Percentiles rank a stretch among this genome's conserved stretches.
Evolutionary conservation across 2,797 vertebrate species (phyloP).

Genomic region (Cossypha heuglini): DNA sequence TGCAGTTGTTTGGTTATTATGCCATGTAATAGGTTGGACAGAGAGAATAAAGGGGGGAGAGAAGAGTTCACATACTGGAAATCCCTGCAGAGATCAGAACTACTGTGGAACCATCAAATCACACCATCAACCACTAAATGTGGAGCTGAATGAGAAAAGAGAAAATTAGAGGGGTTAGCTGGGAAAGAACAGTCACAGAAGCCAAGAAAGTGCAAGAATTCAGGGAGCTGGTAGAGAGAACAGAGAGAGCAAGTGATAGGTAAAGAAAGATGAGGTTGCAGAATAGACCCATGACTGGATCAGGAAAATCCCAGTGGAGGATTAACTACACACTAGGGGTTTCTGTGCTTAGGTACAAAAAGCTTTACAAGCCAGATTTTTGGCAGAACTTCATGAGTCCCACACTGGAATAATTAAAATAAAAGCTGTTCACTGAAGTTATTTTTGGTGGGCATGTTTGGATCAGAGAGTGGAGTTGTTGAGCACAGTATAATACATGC

Average conservation of each 20-base stretch:
- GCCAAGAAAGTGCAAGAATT: not conserved
- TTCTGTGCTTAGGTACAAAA: conserved; percentile 58
- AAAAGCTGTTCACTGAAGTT: conserved; percentile 61
- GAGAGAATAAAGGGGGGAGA: not conserved
- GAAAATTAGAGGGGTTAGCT: not conserved
- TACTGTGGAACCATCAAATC: not conserved
- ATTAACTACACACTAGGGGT: conserved; percentile 2
- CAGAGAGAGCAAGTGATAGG: not conserved
- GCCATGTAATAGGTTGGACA: not conserved
- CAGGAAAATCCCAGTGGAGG: not conserved
- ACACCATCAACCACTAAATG: not conserved
- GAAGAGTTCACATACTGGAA: not conserved
- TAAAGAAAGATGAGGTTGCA: conserved; percentile 20
- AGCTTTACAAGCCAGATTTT: conserved; percentile 52
- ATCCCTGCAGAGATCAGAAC: not conserved
- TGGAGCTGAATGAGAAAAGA: not conserved
- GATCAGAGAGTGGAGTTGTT: conserved; percentile 54
- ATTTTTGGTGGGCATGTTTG: conserved; percentile 68
- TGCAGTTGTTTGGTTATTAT: not conserved
- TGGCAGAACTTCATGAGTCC: conserved; percentile 45
- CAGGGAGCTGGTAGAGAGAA: not conserved
- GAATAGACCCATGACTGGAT: not conserved
- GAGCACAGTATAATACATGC: conserved; percentile 37
- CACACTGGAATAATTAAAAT: conserved; percentile 64
- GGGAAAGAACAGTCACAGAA: not conserved